phyloP scores from a whole-genome alignment of 2,797 vertebrate species.

The Hemitrygon akajei region DNA sequence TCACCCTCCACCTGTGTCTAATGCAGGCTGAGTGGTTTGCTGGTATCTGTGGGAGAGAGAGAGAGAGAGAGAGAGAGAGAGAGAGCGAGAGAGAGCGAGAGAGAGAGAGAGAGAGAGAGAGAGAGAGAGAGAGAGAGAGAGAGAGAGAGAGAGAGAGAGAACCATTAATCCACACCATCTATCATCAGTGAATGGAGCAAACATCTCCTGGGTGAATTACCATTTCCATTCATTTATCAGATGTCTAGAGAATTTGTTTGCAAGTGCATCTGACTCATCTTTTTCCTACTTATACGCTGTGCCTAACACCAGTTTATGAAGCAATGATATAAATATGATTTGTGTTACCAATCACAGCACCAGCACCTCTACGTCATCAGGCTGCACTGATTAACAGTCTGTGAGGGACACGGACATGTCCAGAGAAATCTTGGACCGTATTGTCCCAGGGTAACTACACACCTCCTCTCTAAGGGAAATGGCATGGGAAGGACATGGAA shows the following conservation, averaged over 20 bases:
- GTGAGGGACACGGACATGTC: neutral
- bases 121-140: no score
- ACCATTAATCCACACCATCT: neutral
- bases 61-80: no score
- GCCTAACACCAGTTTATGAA: constrained; percentile 7
- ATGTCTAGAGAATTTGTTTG: neutral
- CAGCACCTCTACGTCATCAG: no score
- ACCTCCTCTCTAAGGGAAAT: no score
- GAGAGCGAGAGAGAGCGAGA: no score
- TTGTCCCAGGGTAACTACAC: neutral
- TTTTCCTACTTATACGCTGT: neutral
- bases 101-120: no score
- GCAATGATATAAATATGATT: constrained; percentile 23
- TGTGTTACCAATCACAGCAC: neutral
- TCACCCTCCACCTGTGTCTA: no score
- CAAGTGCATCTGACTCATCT: neutral
- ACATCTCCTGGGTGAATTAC: neutral
- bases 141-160: no score
- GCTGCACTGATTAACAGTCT: neutral
- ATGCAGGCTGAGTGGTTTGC: no score
- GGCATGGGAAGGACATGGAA: no score
- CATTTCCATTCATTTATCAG: neutral
- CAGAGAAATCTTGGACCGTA: no score
- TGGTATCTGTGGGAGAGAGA: no score
- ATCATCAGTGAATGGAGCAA: neutral